Conservation (phyloP, 2,113 vertebrate species). For the Fulica atra region DNA sequence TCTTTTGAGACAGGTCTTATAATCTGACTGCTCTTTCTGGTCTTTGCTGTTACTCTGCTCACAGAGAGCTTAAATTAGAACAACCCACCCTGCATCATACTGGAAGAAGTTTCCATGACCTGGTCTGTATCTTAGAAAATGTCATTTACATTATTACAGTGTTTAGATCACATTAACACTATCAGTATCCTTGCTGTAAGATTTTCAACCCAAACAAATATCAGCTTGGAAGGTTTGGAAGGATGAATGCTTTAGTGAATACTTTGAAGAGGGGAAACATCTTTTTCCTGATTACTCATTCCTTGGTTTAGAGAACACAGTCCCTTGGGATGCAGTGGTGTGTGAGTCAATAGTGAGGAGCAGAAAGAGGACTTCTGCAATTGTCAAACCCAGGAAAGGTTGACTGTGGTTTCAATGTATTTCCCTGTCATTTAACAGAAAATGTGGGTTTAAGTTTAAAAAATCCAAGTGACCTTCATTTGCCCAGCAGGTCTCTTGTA, state of each 20-base stretch:
- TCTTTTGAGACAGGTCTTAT: neutral
- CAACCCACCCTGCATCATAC: neutral
- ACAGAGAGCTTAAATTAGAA: neutral
- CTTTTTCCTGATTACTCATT: slow-evolving; percentile 71
- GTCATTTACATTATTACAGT: neutral
- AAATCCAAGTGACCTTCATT: neutral
- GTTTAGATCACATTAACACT: neutral
- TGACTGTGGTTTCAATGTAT: neutral
- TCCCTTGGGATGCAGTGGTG: neutral
- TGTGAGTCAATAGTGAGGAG: slow-evolving; percentile 46
- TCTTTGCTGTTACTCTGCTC: neutral
- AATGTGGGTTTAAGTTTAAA: neutral
- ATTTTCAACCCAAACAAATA: slow-evolving; percentile 15
- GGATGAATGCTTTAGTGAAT: slow-evolving; percentile 24
- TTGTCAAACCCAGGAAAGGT: slow-evolving; percentile 22
- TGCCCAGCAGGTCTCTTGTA: neutral
- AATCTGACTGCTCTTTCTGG: neutral
- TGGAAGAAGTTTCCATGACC: neutral
- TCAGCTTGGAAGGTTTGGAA: slow-evolving; percentile 10
- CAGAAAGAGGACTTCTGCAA: neutral
- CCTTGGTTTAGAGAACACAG: neutral
- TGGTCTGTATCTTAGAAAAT: neutral
- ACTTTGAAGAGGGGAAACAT: slow-evolving; percentile 68
- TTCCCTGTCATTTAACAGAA: neutral
- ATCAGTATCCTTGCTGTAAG: neutral